phyloP scores from a whole-genome alignment of 1,140 invertebrate species.

The Kradibia gibbosae region DNA sequence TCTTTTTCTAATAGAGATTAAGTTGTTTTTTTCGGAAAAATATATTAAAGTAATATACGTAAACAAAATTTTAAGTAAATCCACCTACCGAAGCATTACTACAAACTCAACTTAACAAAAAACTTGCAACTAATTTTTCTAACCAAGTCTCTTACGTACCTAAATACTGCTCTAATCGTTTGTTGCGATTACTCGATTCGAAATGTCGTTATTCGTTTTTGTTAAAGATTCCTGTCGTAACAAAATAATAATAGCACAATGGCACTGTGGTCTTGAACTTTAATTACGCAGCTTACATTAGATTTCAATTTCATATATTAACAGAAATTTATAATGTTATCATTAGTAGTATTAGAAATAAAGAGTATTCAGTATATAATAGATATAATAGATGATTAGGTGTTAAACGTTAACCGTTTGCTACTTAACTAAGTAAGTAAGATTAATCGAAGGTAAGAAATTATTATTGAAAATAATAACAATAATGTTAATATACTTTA shows the following conservation, averaged over 20 bases:
- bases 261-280: not conserved
- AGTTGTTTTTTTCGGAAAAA: not conserved
- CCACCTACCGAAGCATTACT: conserved; percentile 4
- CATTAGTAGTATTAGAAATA: not conserved
- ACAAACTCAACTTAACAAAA: not conserved
- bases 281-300: conserved; percentile 55
- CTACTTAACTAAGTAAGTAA: no score
- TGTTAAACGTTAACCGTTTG: not conserved
- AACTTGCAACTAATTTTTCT: conserved; percentile 12
- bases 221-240: not conserved
- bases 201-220: conserved; percentile 26
- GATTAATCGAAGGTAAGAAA: not conserved
- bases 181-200: conserved; percentile 49
- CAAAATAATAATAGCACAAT: not conserved
- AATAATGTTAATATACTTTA: no score
- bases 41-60: not conserved
- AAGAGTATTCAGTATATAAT: not conserved
- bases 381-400: not conserved
- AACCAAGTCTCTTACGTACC: not conserved
- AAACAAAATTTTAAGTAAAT: not conserved
- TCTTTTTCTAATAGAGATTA: not conserved
- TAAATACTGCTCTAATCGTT: not conserved
- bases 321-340: not conserved
- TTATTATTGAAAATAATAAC: not conserved
- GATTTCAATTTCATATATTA: conserved; percentile 47